Evolutionary conservation across 2,888 invertebrate genomes (phyloP).

Genomic region (Mesodorylaimus sp.): DNA sequence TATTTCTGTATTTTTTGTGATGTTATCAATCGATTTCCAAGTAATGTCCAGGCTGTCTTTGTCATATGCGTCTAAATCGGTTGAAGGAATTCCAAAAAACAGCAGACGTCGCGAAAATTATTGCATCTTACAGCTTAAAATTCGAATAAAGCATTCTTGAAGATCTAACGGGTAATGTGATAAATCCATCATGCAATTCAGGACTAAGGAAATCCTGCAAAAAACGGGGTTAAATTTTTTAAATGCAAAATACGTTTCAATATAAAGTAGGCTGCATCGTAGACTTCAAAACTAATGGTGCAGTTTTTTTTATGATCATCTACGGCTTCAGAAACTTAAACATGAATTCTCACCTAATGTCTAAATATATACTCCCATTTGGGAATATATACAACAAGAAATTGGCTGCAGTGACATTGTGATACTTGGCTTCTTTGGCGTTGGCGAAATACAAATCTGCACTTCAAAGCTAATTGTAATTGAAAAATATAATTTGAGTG

Average conservation of each 20-base stretch:
- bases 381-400: constrained; percentile 4
- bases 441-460: constrained; percentile 9
- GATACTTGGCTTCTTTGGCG: constrained; percentile 4
- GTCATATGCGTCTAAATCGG: constrained; percentile 9
- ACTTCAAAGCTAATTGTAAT: too few species aligned
- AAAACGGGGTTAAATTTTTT: too few species aligned
- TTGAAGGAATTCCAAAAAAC: too few species aligned
- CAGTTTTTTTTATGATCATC: too few species aligned
- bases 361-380: constrained; percentile 5
- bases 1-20: constrained; percentile 1
- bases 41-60: constrained; percentile 1
- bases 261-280: not conserved
- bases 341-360: constrained; percentile 5
- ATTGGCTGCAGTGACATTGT: constrained; percentile 7
- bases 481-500: too few species aligned
- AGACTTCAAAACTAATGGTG: not conserved
- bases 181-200: constrained; percentile 25
- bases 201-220: constrained; percentile 25
- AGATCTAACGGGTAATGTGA: constrained; percentile 24
- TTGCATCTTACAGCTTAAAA: constrained; percentile 24
- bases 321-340: too few species aligned
- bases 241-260: too few species aligned
- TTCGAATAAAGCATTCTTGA: constrained; percentile 23
- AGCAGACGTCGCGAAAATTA: too few species aligned
- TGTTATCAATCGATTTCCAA: not conserved